Conservation (phyloP, 2,888 invertebrate species). For the Seira musarum region DNA sequence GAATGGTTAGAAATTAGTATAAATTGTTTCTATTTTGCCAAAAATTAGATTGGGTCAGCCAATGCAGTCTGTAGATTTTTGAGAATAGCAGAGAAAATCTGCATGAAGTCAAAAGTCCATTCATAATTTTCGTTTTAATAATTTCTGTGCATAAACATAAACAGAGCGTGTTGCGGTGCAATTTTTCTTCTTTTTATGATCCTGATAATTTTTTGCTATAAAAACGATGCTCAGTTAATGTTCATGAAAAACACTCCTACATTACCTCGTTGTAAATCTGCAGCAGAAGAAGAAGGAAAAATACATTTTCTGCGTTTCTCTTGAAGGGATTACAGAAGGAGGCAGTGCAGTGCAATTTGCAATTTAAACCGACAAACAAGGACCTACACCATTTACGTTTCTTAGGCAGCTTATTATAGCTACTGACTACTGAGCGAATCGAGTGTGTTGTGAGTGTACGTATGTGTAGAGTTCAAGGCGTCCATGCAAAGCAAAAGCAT, state of each 20-base stretch:
- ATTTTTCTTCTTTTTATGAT: conserved; percentile 5
- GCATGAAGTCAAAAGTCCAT: too few relatives aligned
- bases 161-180: conserved; percentile 47
- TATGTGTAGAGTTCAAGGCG: conserved; percentile 40
- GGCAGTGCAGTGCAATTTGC: background rate
- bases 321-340: background rate
- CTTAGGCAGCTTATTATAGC: too few relatives aligned
- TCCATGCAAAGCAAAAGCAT: conserved; percentile 28
- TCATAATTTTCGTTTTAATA: conserved; percentile 18
- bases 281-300: conserved; percentile 32
- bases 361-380: too few relatives aligned
- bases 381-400: too few relatives aligned
- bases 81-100: too few relatives aligned
- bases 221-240: conserved; percentile 30
- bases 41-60: too few relatives aligned
- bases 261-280: too few relatives aligned
- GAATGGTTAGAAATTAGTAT: too few relatives aligned
- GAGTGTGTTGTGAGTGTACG: background rate
- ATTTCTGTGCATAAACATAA: conserved; percentile 33
- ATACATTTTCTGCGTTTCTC: too few relatives aligned
- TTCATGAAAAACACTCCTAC: too few relatives aligned
- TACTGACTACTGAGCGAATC: background rate
- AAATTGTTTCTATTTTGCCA: too few relatives aligned
- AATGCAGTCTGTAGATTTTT: too few relatives aligned
- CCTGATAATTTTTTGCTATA: background rate